Conservation (phyloP, 2,113 vertebrate species). For the Cyprinodon variegatus region DNA sequence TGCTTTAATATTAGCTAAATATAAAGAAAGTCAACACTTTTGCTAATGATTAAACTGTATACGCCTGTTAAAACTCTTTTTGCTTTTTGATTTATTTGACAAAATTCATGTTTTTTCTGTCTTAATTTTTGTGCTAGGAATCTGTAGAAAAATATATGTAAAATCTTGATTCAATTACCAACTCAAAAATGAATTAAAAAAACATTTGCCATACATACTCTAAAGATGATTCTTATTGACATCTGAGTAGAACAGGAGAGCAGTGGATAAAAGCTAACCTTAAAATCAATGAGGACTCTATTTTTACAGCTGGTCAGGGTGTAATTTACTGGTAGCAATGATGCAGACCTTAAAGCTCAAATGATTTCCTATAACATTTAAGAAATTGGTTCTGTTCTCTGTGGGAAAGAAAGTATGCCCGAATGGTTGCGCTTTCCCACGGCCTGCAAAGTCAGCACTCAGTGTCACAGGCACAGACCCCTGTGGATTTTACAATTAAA, state of each 20-base stretch:
- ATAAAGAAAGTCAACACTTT: too few relatives aligned
- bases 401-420: conserved; percentile 63
- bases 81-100: too few relatives aligned
- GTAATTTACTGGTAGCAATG: conserved; percentile 52
- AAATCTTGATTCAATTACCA: too few relatives aligned
- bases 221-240: conserved; percentile 35
- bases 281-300: conserved; percentile 36
- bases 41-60: too few relatives aligned
- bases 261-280: conserved; percentile 24
- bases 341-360: conserved; percentile 53
- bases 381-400: conserved; percentile 69
- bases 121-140: too few relatives aligned
- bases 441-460: conserved; percentile 73
- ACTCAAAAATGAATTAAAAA: too few relatives aligned
- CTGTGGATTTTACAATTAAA: conserved; percentile 38
- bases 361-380: conserved; percentile 63
- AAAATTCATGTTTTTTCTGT: too few relatives aligned
- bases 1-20: too few relatives aligned
- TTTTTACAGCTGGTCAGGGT: conserved; percentile 28
- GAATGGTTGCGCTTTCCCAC: conserved; percentile 77
- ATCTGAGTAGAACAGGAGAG: neutral
- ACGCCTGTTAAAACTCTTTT: too few relatives aligned
- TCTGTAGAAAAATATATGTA: too few relatives aligned
- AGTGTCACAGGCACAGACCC: conserved; percentile 41
- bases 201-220: neutral